Evolutionary conservation across 2,797 vertebrate species (phyloP).

Genomic region (Pangasius sanitwongsei): DNA sequence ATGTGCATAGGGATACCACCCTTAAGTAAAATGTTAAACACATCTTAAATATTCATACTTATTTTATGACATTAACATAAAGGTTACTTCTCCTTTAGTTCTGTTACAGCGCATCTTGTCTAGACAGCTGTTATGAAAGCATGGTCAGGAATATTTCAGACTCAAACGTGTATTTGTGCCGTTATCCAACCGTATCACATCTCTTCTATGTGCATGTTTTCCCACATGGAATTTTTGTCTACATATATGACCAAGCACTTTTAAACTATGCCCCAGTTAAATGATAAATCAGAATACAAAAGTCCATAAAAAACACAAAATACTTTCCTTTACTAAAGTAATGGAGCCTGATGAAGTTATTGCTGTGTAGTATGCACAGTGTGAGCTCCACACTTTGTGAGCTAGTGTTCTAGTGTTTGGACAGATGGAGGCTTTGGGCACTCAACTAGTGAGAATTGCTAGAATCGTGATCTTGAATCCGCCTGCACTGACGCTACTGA

Average conservation of each 20-base stretch:
- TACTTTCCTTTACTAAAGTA: neutral
- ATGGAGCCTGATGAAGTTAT: constrained; percentile 8
- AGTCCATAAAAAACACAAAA: neutral
- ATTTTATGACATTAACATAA: neutral
- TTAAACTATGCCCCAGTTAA: neutral
- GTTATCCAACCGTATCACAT: neutral
- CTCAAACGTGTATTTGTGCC: neutral
- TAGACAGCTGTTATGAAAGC: neutral
- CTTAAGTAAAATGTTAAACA: neutral
- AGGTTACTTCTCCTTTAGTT: neutral
- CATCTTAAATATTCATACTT: neutral
- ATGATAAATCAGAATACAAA: neutral
- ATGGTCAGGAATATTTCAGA: neutral
- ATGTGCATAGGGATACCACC: neutral
- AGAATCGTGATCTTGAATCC: constrained; percentile 43
- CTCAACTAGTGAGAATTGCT: constrained; percentile 41
- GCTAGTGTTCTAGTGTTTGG: constrained; percentile 26
- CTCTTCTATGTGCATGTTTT: neutral
- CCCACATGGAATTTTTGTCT: neutral
- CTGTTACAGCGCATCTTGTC: neutral
- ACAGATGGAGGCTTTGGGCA: constrained; percentile 43
- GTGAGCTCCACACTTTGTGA: constrained; percentile 10
- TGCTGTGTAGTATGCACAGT: constrained; percentile 1
- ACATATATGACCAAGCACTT: neutral
- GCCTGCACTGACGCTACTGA: constrained; percentile 40